Evolutionary conservation across 1,140 invertebrate species (phyloP), one percentile per base, ranked within the genome.

Genomic region (Heliothis subflexa): DNA sequence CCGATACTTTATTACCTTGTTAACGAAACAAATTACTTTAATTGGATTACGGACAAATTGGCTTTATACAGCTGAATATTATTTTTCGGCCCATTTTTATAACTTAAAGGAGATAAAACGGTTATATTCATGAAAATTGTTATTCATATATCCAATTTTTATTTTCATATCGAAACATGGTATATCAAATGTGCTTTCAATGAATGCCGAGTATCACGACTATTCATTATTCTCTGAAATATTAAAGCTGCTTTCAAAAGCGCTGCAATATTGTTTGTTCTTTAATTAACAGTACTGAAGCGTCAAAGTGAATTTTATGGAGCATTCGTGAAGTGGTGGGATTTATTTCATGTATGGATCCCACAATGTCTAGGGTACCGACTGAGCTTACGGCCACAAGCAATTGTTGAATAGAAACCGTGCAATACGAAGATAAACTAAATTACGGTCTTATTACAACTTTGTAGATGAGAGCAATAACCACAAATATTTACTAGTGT

Each of bases 301-400:
- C 45, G 64, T 68, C 64, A 68, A 68, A 68, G 45, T 16, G 64
- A 50, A 68, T 68, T 68, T 64, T 64, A 64, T 64, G 61, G n/a
- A 47, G 61, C 61, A 64, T 64, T 64, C 45, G 61, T 47, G 61
- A 64, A 47, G 61, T 64, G n/a, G 16, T 12, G 2, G 4, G 16
- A 64, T 64, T 45, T 40, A 47, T 64, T 33, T 14, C 18, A 64
- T 64, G 33, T 40, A 40, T 40, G 2, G 40, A 62, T 10, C 5
- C 4, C 33, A 18, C n/a, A 18, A 64, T 64, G 40, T 47, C 10
- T 45, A 18, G 25, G 61, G 40, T 0, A 18, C 9, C 12, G 10
- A 21, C 3, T 18, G 12, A 11, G 10, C 10, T 16, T 57, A 21
- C 33, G 33, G 33, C 5, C 5, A 9, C 33, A 9, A 40, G 5